Conservation (phyloP, 2,797 vertebrate species). For the Myotis findleyi region DNA sequence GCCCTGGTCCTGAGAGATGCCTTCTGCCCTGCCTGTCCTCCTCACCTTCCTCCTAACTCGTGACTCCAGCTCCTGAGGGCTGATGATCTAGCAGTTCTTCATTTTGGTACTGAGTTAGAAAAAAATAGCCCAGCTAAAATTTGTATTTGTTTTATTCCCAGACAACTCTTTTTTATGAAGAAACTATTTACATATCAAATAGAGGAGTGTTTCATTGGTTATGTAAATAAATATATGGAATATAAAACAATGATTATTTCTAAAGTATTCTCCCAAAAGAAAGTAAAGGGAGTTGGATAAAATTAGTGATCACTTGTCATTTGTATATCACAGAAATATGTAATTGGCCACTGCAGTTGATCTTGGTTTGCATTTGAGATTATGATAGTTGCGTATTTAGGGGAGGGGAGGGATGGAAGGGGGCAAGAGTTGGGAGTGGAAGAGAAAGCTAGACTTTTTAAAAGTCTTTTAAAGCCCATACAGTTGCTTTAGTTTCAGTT, state of each 20-base stretch:
- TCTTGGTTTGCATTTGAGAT: neutral
- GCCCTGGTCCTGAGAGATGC: conserved; percentile 83
- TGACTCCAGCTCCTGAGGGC: conserved; percentile 84
- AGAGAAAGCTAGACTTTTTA: neutral
- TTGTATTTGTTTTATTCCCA: conserved; percentile 27
- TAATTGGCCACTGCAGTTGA: neutral
- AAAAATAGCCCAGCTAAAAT: conserved; percentile 54
- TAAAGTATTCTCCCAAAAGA: neutral
- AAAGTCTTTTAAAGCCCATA: neutral
- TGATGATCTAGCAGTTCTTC: conserved; percentile 86
- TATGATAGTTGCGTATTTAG: neutral
- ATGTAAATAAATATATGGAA: neutral
- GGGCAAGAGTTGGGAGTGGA: neutral
- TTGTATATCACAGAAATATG: conserved; percentile 12
- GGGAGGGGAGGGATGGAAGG: no score
- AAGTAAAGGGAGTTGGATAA: conserved; percentile 49
- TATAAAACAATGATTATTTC: neutral
- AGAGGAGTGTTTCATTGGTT: neutral
- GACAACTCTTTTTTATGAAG: neutral
- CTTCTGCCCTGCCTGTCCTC: neutral
- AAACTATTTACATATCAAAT: neutral
- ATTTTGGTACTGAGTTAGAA: conserved; percentile 72
- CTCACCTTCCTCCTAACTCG: conserved; percentile 73
- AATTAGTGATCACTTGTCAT: neutral
- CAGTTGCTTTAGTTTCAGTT: neutral